Evolutionary conservation across 2,888 invertebrate genomes (phyloP), one percentile per base, ranked within the genome.

Genomic region (Ectropis crepuscularia): DNA sequence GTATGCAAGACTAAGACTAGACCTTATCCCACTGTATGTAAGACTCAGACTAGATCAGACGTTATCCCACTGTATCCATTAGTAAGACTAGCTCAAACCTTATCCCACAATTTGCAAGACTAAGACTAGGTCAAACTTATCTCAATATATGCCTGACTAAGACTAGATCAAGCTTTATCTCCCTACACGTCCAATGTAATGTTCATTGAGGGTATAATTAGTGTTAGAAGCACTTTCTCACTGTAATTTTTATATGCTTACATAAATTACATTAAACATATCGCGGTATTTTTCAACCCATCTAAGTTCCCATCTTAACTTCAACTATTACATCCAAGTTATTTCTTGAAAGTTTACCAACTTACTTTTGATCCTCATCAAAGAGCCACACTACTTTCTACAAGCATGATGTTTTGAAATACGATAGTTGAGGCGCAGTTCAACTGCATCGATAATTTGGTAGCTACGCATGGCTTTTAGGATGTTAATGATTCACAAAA

Each of bases 401-500:
- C 16, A 28, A 28, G 16, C 16, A 28, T 28, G 4, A 2, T 28
- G 16, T 28, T 28, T 28, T 28, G 16, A 46, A 16, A 16, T 16
- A 46, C 46, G 16, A 7, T 7, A 6, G 16, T 16, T 8, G 2
- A 6, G 6, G 12, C 9, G 4, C 6, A 12, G 0, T 6, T n/a
- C n/a, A 12, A 46, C 46, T 46, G 8, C 6, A 48, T 36, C 5
- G 6, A 6, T n/a, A 48, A 48, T 28, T 48, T 48, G 5, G 48
- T 48, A n/a, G 10, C 36, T n/a, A n/a, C 11, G 16, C 51, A 67
- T 50, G 46, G 36, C 11, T 43, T 53, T 45, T 53, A 53, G 53
- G 43, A 53, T 11, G 53, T 43, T 43, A 51, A 50, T 36, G 28
- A 38, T 39, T n/a, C 73, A 74, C 63, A 74, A 67, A 60, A 36